Percentiles rank a stretch among this genome's conserved stretches.
These are phyloP conservation scores for Caranx melampygus DNA, from an alignment of 2,113 vertebrate species.

Conservation along the genomic window DNA sequence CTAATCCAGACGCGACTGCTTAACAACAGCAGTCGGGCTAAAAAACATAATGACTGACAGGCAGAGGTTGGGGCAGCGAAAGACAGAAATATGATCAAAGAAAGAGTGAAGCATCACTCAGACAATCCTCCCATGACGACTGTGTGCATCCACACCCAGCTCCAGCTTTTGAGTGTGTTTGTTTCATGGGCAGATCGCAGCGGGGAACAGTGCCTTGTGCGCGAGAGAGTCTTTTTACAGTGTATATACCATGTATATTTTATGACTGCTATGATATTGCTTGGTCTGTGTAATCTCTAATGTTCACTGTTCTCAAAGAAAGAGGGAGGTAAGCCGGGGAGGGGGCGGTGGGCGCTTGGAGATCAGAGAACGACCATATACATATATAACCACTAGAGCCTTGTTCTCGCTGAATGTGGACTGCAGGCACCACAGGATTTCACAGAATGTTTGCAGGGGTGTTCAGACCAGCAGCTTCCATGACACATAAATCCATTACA, in stretches of 20 bases:
- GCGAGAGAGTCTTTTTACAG: conserved; percentile 20
- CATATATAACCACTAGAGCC: conserved; percentile 2
- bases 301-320: conserved; percentile 31
- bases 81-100: conserved; percentile 38
- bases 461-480: conserved; percentile 19
- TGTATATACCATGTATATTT: conserved; percentile 57
- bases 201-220: neutral
- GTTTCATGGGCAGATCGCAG: conserved; percentile 5
- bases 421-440: conserved; percentile 15
- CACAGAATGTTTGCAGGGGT: neutral
- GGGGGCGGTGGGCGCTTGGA: conserved; percentile 24
- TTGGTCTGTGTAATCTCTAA: conserved; percentile 25
- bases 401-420: conserved; percentile 8
- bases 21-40: conserved; percentile 29
- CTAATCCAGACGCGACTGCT: conserved; percentile 45
- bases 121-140: conserved; percentile 26
- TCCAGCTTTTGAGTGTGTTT: conserved; percentile 8
- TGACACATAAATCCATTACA: neutral
- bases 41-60: conserved; percentile 24
- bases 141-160: conserved; percentile 4
- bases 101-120: conserved; percentile 29
- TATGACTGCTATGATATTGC: conserved; percentile 50
- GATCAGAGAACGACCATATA: conserved; percentile 28
- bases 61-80: conserved; percentile 26
- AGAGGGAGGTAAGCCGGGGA: conserved; percentile 6